Conservation (phyloP, 2,113 vertebrate species). For the Psittacula cyanocephala region DNA sequence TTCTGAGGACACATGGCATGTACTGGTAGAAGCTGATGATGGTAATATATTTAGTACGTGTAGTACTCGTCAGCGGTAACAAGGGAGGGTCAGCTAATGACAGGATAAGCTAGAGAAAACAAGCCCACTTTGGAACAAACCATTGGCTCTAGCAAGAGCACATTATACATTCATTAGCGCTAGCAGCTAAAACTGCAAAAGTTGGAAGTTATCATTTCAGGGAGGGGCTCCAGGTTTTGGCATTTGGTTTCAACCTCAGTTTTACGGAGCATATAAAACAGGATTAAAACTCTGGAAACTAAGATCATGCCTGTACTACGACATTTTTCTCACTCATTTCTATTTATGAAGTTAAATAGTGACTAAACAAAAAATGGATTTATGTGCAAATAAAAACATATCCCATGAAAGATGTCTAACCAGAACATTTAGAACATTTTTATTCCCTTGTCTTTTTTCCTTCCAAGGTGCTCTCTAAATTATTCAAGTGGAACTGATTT, state of each 20-base stretch:
- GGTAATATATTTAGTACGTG: not conserved
- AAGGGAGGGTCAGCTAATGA: not conserved
- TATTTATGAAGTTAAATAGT: not conserved
- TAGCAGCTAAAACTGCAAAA: not conserved
- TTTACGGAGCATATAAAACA: not conserved
- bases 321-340: not conserved
- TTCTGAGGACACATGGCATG: not conserved
- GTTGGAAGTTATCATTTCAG: not conserved
- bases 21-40: not conserved
- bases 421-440: not conserved
- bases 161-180: accelerated
- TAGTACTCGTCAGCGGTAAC: not conserved
- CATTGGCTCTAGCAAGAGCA: not conserved
- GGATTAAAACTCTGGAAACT: not conserved
- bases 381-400: not conserved
- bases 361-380: not conserved
- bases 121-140: not conserved
- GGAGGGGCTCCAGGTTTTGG: not conserved
- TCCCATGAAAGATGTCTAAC: not conserved
- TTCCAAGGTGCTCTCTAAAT: not conserved
- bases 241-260: not conserved
- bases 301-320: not conserved
- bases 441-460: not conserved
- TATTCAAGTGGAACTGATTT: not conserved
- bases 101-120: not conserved